Base-by-base conservation (phyloP, 2,113 vertebrate genomes). In the Actenoides lindsayi region DNA sequence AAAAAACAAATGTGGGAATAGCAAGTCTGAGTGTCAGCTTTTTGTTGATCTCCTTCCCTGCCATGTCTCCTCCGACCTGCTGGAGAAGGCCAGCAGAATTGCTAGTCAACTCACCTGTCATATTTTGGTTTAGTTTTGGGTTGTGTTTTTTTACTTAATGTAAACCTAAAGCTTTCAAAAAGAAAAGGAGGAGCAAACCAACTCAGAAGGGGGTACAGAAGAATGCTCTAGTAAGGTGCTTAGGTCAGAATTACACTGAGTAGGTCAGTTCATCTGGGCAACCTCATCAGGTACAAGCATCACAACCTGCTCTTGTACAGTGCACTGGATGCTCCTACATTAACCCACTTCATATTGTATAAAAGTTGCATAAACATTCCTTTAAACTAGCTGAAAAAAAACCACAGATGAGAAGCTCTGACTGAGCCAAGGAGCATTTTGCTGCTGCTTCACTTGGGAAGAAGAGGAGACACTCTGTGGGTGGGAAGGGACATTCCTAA, bases 401-500 rank as follows among this genome's bases (percentile, higher is more conserved):
- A 44, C 4, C 4, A 1, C n/a, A 73, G 74, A 64, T 48, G 60
- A 76, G 54, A 57, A 78, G 57, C 53, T 41, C 20, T 78, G 68
- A 60, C 46, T 42, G 24, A 81, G 71, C 82, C 90, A 83, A 67
- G 51, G 75, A 94, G 65, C 42, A n/a, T 68, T 95, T 56, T 86
- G 85, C 75, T 88, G 75, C 83, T 80, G 54, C 71, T 74, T 83
- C 7, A 10, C 50, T 94, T 0, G 0, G 82, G 42, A 65, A 80
- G 81, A 69, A 62, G 74, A 76, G 87, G 74, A 76, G 87, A 19
- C 4, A 1, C 42, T 83, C 74, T 37, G 56, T 77, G 85, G 92
- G 92, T 83, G 71, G 85, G 90, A 96, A 93, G 51, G 76, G 80
- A 94, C 64, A 21, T 63, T 42, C 67, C 68, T 81, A 17, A 70